A percentile compares a stretch with the other conserved stretches of the same genome.
phyloP scores from a whole-genome alignment of 1,140 invertebrate species.

The Micrasema minimum region DNA sequence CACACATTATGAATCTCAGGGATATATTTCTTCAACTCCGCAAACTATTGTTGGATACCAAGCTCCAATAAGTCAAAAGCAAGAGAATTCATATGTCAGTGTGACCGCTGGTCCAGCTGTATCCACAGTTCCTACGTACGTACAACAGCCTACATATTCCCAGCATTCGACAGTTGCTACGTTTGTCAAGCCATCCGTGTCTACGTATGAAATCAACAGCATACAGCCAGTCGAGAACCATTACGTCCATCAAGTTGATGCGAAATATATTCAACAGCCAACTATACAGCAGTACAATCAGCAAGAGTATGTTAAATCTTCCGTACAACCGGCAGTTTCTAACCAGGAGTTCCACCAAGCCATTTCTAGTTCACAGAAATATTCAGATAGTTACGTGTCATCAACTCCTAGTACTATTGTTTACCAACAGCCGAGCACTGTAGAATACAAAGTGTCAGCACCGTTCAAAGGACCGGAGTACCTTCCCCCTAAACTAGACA shows the following conservation, averaged over 20 bases:
- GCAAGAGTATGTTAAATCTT: conserved; percentile 51
- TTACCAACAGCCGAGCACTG: conserved; percentile 21
- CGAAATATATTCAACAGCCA: conserved; percentile 43
- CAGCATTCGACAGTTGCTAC: conserved; percentile 56
- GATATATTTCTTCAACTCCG: conserved; percentile 48
- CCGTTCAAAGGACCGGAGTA: conserved; percentile 59
- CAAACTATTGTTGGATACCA: conserved; percentile 42
- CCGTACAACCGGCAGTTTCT: conserved; percentile 61
- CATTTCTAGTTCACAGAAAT: conserved; percentile 18
- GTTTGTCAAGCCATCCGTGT: conserved; percentile 41
- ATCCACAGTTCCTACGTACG: conserved; percentile 51
- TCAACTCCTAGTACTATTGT: conserved; percentile 58
- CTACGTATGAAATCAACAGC: conserved; percentile 14
- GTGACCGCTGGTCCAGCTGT: conserved; percentile 55
- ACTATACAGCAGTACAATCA: conserved; percentile 32
- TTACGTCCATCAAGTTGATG: conserved; percentile 40
- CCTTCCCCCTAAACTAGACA: conserved; percentile 56
- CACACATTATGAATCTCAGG: conserved; percentile 39
- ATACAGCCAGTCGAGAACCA: conserved; percentile 37
- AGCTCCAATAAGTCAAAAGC: conserved; percentile 60
- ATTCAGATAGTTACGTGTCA: conserved; percentile 51
- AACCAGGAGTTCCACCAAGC: conserved; percentile 59
- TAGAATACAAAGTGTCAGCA: conserved; percentile 48
- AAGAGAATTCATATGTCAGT: conserved; percentile 59
- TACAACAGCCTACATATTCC: conserved; percentile 57